Conservation (phyloP, 1,140 invertebrate genomes). For the Limonius californicus region DNA sequence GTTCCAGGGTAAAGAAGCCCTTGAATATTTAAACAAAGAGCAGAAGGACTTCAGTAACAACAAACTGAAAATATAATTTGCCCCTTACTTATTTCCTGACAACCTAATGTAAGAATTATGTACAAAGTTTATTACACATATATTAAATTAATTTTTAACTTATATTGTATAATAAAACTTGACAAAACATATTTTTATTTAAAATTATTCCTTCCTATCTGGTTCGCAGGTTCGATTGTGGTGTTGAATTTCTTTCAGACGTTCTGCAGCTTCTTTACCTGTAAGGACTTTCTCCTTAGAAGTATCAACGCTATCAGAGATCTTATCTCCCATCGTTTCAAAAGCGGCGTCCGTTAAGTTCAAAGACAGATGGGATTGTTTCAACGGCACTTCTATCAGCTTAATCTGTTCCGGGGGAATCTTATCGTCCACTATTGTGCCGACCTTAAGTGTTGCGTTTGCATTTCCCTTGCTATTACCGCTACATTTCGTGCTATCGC, state of each 20-base stretch:
- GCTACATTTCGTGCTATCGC: neutral
- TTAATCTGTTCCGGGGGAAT: constrained; percentile 39
- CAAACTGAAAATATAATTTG: constrained; percentile 22
- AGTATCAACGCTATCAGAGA: constrained; percentile 44
- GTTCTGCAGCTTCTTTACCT: constrained; percentile 40
- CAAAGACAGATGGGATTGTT: constrained; percentile 35
- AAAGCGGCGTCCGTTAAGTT: constrained; percentile 49
- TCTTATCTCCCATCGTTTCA: constrained; percentile 45
- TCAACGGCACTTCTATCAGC: constrained; percentile 44
- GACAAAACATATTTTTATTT: neutral
- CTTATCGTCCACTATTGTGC: constrained; percentile 45
- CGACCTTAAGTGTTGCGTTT: constrained; percentile 34
- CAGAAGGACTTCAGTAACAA: constrained; percentile 27
- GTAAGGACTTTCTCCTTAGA: constrained; percentile 38
- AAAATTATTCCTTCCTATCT: neutral
- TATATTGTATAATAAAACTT: constrained; percentile 2
- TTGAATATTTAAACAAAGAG: constrained; percentile 22
- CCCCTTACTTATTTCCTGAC: neutral
- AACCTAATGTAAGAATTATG: neutral
- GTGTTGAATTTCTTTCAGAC: constrained; percentile 31
- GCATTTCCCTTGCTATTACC: neutral
- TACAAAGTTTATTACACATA: constrained; percentile 10
- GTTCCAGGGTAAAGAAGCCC: constrained; percentile 19
- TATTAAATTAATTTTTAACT: neutral
- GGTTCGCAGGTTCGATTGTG: neutral